phyloP scores from a whole-genome alignment of 2,888 invertebrate genomes.

The Orgyia antiqua region DNA sequence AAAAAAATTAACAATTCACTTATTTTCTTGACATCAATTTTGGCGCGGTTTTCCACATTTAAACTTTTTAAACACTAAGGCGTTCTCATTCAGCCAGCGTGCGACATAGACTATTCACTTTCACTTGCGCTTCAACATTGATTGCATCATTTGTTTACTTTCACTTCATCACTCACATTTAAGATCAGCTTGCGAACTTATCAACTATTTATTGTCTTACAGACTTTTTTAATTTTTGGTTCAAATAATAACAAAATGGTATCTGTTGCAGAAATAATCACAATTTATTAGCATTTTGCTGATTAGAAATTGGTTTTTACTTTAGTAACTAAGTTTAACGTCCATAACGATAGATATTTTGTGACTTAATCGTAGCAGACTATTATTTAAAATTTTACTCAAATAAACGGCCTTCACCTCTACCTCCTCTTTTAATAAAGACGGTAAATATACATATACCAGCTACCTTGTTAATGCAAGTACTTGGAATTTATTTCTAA shows the following conservation, averaged over 20 bases:
- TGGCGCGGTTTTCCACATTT: slow-evolving; percentile 20
- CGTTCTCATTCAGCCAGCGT: slow-evolving; percentile 37
- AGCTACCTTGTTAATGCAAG: too few relatives aligned
- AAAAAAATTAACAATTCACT: slow-evolving; percentile 9
- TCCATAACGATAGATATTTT: too few relatives aligned
- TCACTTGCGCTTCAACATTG: slow-evolving; percentile 36
- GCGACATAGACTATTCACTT: slow-evolving; percentile 48
- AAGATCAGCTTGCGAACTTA: slow-evolving; percentile 19
- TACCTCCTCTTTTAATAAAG: too few relatives aligned
- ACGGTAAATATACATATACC: too few relatives aligned
- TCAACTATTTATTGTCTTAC: slow-evolving; percentile 28
- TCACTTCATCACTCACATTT: slow-evolving; percentile 31
- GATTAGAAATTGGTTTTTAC: too few relatives aligned
- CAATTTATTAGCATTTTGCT: too few relatives aligned
- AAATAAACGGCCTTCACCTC: too few relatives aligned
- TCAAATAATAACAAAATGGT: slow-evolving; percentile 15
- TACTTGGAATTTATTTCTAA: too few relatives aligned
- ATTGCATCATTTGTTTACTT: slow-evolving; percentile 45
- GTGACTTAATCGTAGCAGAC: too few relatives aligned
- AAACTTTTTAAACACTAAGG: slow-evolving; percentile 22
- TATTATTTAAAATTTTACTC: too few relatives aligned
- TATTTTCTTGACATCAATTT: slow-evolving; percentile 15
- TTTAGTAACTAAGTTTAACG: too few relatives aligned
- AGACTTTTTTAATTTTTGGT: slow-evolving; percentile 26
- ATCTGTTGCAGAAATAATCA: slow-evolving; percentile 9